Evolutionary conservation across 2,113 vertebrate genomes (phyloP), one percentile per base, ranked within the genome.

Genomic region (Rhizomys pruinosus): DNA sequence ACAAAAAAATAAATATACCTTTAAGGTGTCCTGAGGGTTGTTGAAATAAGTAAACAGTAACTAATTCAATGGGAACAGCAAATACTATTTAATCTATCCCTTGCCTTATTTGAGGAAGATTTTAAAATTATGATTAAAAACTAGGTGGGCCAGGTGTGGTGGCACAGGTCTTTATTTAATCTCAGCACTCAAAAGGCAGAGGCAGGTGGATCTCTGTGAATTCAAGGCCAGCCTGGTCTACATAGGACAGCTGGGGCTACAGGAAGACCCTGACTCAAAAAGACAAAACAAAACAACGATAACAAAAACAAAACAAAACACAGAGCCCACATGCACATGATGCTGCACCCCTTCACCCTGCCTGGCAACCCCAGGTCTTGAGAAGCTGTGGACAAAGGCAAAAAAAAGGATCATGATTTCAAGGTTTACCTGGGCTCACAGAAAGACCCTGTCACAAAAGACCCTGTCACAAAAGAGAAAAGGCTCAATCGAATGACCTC

Each of bases 71-170:
- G 55, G 55, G 29, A 84, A 73, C 29, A 47, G 47, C 23, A 32
- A 90, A 44, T 86, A 37, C 39, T 44, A 32, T 79, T 71, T 63
- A 59, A 66, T 79, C 84, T 59, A 5, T 47, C 5, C 12, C 52
- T 79, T 59, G 44, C 61, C 79, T 81, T 93, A 22, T 92, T 89
- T 59, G 71, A 91, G 84, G 91, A 93, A 80, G 29, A 23, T 69
- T 82, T 90, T 86, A 71, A 91, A 89, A 15, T 78, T 37, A 5
- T 44, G 74, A 25, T 57, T 94, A 96, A 89, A 64, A 80, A 79
- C 68, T 37, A 29, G 15, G 44, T 39, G 37, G 22, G 47, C 23
- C 37, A 71, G n/a, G 84, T n/a, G n/a, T n/a, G n/a, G n/a, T n/a
- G n/a, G n/a, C n/a, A n/a, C n/a, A n/a, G n/a, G n/a, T n/a, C n/a